phyloP scores from a whole-genome alignment of 2,113 vertebrate species.

The Thomomys bottae region DNA sequence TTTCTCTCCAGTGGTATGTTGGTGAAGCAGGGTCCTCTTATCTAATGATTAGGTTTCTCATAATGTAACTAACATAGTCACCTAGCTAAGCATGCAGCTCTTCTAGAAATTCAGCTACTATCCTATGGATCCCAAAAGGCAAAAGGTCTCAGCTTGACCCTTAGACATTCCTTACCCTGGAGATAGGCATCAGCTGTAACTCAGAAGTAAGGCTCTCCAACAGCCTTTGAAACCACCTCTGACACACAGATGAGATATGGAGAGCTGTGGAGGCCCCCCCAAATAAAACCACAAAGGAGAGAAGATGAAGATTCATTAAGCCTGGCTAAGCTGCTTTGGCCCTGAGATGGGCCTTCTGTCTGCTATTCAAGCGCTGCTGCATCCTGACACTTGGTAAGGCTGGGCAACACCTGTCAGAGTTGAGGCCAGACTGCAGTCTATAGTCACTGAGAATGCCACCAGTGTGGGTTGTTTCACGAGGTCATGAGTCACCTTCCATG shows the following conservation, averaged over 20 bases:
- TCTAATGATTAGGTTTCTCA: constrained; percentile 26
- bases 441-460: constrained; percentile 46
- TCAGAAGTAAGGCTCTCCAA: not conserved
- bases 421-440: not conserved
- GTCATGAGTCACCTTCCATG: constrained; percentile 75
- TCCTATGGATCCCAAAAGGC: not conserved
- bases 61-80: not conserved
- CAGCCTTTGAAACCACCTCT: not conserved
- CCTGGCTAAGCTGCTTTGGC: not conserved
- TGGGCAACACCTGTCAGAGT: constrained; percentile 61
- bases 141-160: not conserved
- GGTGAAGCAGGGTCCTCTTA: not conserved
- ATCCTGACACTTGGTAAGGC: not conserved
- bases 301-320: not conserved
- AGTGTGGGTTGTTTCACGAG: constrained; percentile 41
- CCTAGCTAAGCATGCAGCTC: not conserved
- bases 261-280: too few species aligned
- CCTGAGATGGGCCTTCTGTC: not conserved
- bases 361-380: not conserved
- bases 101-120: constrained; percentile 50
- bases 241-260: not conserved
- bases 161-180: not conserved
- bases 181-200: not conserved
- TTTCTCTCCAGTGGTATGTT: constrained; percentile 22
- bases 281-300: not conserved